Percentiles rank a stretch among this genome's conserved stretches.
These are phyloP conservation scores for Koerneria pararmatus DNA, from an alignment of 2,888 invertebrate species.

Conservation along the genomic window DNA sequence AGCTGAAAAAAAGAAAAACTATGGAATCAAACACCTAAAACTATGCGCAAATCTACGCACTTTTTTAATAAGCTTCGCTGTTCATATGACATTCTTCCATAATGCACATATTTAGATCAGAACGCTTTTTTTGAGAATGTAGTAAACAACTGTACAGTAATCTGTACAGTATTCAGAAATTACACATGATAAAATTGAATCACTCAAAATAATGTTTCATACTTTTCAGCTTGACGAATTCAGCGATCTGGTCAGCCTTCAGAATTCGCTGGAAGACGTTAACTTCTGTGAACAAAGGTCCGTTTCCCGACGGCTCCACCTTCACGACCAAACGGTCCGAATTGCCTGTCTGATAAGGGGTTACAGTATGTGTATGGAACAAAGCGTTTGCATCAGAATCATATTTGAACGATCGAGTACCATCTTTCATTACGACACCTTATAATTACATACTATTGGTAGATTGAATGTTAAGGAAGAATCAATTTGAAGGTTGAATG, in stretches of 20 bases:
- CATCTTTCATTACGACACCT: too few relatives aligned
- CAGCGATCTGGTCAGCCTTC: slow-evolving; percentile 69
- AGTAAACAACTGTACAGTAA: neutral
- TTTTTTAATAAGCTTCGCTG: neutral
- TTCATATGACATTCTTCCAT: neutral
- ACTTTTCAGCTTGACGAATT: slow-evolving; percentile 38
- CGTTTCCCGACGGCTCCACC: slow-evolving; percentile 84
- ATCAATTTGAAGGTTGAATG: too few relatives aligned
- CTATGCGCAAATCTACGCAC: too few relatives aligned
- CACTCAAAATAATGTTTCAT: slow-evolving; percentile 3
- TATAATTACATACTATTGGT: too few relatives aligned
- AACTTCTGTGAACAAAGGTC: slow-evolving; percentile 95
- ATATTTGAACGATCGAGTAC: too few relatives aligned
- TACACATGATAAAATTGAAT: neutral
- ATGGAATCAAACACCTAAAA: too few relatives aligned
- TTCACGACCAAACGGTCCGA: slow-evolving; percentile 46
- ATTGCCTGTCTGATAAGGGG: slow-evolving; percentile 27
- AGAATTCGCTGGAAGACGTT: slow-evolving; percentile 87
- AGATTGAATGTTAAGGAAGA: too few relatives aligned
- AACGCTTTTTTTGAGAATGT: slow-evolving; percentile 20
- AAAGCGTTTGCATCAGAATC: too few relatives aligned
- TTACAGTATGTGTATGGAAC: too few relatives aligned
- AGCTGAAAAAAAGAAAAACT: too few relatives aligned
- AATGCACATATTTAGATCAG: neutral
- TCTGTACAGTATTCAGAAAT: neutral